Percentiles rank a stretch among this genome's conserved stretches.
These are phyloP conservation scores for Micronisus gabar DNA, from an alignment of 2,113 vertebrate genomes.

Conservation along the genomic window DNA sequence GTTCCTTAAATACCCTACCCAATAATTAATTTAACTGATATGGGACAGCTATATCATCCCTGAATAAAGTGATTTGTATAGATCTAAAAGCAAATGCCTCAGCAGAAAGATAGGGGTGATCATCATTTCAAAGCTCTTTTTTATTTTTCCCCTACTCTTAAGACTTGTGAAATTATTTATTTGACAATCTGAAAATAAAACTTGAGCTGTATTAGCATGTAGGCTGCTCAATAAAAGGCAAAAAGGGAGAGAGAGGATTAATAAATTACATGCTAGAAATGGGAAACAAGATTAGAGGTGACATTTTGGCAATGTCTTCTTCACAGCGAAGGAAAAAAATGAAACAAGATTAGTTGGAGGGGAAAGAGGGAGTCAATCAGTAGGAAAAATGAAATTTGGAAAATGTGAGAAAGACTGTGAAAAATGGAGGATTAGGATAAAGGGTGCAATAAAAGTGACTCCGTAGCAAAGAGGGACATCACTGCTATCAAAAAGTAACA, in stretches of 20 bases:
- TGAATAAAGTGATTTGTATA: conserved; percentile 38
- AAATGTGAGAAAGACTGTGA: background rate
- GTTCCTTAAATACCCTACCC: conserved; percentile 40
- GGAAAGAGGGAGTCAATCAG: conserved; percentile 51
- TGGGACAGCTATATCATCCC: background rate
- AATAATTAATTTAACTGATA: conserved; percentile 70
- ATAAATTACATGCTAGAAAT: conserved; percentile 71
- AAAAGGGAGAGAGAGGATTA: conserved; percentile 15
- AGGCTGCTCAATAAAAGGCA: conserved; percentile 60
- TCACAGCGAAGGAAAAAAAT: conserved; percentile 47
- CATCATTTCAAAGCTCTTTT: conserved; percentile 69
- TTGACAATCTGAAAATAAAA: conserved; percentile 78
- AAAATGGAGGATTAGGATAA: conserved; percentile 42
- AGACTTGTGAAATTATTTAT: conserved; percentile 75
- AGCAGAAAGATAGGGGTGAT: conserved; percentile 41
- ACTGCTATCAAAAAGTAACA: background rate
- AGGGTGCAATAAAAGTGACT: background rate
- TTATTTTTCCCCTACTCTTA: conserved; percentile 49
- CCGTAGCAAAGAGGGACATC: background rate
- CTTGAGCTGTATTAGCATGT: conserved; percentile 52
- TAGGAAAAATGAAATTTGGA: conserved; percentile 19
- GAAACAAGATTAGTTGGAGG: conserved; percentile 19
- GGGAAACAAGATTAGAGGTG: conserved; percentile 65
- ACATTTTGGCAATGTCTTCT: conserved; percentile 62
- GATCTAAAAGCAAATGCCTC: conserved; percentile 21